Percentiles rank a stretch among this genome's conserved stretches.
Evolutionary conservation across 2,797 vertebrate genomes (phyloP).

Genomic region (Rhinichthys osculus): DNA sequence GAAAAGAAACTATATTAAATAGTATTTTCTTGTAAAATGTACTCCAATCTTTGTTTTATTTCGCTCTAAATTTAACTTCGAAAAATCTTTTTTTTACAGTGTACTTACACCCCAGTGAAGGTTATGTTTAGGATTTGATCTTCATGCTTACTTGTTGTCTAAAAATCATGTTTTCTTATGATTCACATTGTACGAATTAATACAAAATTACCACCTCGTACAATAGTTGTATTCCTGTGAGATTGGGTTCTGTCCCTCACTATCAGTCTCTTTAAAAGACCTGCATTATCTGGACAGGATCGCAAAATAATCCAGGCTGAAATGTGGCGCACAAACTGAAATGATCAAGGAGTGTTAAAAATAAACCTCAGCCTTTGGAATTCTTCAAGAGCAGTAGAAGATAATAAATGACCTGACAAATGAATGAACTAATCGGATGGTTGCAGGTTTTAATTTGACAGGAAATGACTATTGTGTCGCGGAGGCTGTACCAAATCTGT

Average conservation of each 20-base stretch:
- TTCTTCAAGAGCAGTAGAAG: neutral
- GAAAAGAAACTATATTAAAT: too few species aligned
- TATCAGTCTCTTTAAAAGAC: neutral
- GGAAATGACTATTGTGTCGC: constrained; percentile 23
- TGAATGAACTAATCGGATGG: neutral
- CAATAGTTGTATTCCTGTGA: too few species aligned
- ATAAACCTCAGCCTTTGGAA: neutral
- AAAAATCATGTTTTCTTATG: too few species aligned
- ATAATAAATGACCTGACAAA: neutral
- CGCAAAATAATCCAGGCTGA: neutral
- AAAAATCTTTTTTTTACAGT: too few species aligned
- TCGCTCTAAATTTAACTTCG: too few species aligned
- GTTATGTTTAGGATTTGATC: too few species aligned
- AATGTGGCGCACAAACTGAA: neutral
- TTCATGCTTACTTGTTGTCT: too few species aligned
- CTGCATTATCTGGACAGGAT: neutral
- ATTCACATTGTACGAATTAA: too few species aligned
- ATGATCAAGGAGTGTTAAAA: neutral
- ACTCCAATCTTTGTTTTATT: too few species aligned
- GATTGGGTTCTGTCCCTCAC: neutral
- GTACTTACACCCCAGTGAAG: too few species aligned
- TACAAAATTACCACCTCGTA: too few species aligned
- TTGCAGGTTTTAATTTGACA: neutral
- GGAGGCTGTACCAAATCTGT: constrained; percentile 14
- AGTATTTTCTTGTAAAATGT: too few species aligned